Conservation (phyloP, 2,113 vertebrate genomes). For the Apteryx owenii region DNA sequence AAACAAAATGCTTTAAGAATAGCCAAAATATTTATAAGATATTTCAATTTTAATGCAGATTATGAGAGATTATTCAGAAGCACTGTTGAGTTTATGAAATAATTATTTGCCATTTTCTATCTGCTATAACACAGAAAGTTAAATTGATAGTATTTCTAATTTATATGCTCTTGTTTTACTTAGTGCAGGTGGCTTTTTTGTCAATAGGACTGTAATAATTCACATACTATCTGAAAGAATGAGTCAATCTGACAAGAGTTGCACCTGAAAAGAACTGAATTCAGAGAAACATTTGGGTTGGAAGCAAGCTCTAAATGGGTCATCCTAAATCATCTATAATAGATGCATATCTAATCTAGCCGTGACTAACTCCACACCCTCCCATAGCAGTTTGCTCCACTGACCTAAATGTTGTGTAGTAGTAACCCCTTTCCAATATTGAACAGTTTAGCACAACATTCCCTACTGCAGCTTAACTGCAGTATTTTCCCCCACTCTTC, state of each 20-base stretch:
- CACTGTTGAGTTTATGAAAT: neutral
- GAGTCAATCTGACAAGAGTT: neutral
- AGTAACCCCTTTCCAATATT: conserved; percentile 21
- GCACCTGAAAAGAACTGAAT: neutral
- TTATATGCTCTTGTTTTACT: neutral
- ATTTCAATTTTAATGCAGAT: neutral
- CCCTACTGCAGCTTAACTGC: neutral
- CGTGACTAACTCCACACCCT: neutral
- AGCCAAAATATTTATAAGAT: neutral
- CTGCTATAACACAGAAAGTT: neutral
- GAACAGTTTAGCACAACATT: neutral
- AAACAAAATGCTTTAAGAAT: neutral
- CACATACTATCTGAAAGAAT: neutral
- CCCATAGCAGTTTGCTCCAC: conserved; percentile 30
- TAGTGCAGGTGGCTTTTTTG: neutral
- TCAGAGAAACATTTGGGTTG: neutral
- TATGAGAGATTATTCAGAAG: neutral
- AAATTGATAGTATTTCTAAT: neutral
- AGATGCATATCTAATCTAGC: neutral
- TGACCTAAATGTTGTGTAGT: conserved; percentile 22
- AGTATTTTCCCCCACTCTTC: neutral
- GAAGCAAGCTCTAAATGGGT: neutral
- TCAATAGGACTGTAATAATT: neutral
- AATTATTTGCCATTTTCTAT: neutral
- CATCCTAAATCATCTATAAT: neutral